These are phyloP conservation scores for Equus przewalskii DNA, from an alignment of 2,113 vertebrate genomes.

Conservation along the genomic window DNA sequence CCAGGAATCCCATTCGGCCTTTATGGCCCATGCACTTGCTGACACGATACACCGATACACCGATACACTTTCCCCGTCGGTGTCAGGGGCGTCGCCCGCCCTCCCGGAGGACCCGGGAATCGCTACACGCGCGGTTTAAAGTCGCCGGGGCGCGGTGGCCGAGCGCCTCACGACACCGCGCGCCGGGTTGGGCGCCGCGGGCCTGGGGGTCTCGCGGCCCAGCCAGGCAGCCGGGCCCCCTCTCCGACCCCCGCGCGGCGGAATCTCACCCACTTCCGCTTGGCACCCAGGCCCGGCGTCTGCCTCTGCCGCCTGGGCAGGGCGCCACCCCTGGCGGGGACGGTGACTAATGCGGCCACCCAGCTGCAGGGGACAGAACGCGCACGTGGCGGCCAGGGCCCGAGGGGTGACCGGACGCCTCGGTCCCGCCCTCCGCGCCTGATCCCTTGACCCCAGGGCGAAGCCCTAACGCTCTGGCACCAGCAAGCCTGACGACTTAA, in stretches of 20 bases:
- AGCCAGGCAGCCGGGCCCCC: neutral
- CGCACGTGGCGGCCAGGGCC: constrained; percentile 30
- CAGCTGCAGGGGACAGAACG: neutral
- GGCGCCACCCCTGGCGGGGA: neutral
- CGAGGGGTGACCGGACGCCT: neutral
- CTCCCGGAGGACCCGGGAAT: constrained; percentile 57
- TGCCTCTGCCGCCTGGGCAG: neutral
- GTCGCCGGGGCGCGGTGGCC: constrained; percentile 50
- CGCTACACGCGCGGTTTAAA: constrained; percentile 83
- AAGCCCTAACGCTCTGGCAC: neutral
- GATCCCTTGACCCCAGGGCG: neutral
- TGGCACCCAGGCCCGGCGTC: neutral
- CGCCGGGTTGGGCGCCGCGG: accelerated
- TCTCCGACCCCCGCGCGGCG: neutral
- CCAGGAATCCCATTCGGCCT: constrained; percentile 88
- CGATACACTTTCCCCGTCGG: constrained; percentile 80
- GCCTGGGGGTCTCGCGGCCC: constrained; percentile 40
- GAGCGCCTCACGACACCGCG: accelerated
- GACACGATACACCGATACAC: constrained; percentile 89
- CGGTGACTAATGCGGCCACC: neutral
- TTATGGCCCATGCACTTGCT: constrained; percentile 89
- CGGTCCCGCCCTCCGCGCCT: accelerated
- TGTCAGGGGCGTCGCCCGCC: constrained; percentile 85
- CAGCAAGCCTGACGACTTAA: neutral
- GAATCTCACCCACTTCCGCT: neutral